These are phyloP conservation scores for Spizaetus ornatus DNA, from an alignment of 2,113 vertebrate genomes.

Conservation along the genomic window DNA sequence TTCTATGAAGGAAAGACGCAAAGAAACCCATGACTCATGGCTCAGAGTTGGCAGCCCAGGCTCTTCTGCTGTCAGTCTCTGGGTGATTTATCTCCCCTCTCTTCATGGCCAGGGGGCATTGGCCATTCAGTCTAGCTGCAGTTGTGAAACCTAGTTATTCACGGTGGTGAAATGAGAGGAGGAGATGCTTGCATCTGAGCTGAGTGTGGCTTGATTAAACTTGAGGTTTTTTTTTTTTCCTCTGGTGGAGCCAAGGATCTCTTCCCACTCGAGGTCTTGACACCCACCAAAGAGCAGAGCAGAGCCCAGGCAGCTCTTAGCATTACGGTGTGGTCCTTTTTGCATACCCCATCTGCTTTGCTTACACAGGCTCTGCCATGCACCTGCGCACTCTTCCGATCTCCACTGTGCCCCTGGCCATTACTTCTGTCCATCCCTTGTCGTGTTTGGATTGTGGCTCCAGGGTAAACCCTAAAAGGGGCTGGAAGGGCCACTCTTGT, in stretches of 20 bases:
- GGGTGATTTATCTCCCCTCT: background rate
- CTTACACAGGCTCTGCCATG: background rate
- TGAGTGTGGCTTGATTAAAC: background rate
- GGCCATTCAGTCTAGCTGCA: background rate
- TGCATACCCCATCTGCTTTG: background rate
- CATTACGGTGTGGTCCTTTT: background rate
- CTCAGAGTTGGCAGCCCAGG: background rate
- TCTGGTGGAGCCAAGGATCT: background rate
- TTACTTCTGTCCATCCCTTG: background rate
- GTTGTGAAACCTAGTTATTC: constrained; percentile 29
- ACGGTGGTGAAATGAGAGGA: background rate
- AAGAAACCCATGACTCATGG: constrained; percentile 47
- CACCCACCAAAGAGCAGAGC: background rate
- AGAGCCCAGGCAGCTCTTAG: background rate
- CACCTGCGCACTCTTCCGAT: background rate
- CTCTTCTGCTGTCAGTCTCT: background rate
- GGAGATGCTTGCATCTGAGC: background rate
- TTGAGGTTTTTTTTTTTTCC: background rate
- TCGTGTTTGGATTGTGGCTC: background rate
- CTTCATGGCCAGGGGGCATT: constrained; percentile 9
- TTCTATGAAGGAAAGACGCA: constrained; percentile 59
- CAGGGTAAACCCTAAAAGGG: background rate
- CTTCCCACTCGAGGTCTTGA: background rate
- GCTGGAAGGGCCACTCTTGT: background rate
- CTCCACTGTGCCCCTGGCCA: background rate